Evolutionary conservation across 1,140 invertebrate species (phyloP).

Genomic region (Thalassaphorura encarpata): DNA sequence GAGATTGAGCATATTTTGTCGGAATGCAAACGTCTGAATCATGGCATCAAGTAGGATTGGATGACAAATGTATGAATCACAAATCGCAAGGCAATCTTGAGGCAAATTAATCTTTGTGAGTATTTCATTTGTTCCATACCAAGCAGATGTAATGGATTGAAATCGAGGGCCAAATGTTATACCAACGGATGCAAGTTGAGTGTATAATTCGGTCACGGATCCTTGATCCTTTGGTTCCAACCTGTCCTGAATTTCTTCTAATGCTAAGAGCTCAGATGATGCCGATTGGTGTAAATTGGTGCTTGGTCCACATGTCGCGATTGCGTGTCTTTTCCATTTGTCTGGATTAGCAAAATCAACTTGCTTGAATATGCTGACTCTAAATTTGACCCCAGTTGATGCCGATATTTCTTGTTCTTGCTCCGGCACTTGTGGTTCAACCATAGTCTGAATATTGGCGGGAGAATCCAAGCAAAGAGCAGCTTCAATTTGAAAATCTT

Average conservation of each 20-base stretch:
- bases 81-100: too few relatives aligned
- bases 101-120: not conserved
- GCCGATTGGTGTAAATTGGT: not conserved
- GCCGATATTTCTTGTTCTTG: too few relatives aligned
- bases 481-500: constrained; percentile 7
- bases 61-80: not conserved
- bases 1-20: not conserved
- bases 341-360: not conserved
- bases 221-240: not conserved
- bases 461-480: constrained; percentile 2
- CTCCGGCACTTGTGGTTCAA: not conserved
- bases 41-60: constrained; percentile 2
- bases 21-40: constrained; percentile 3
- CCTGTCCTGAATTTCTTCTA: not conserved
- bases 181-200: not conserved
- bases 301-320: not conserved
- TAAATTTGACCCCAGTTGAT: not conserved
- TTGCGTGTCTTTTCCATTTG: constrained; percentile 4
- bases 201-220: not conserved
- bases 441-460: not conserved
- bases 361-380: not conserved
- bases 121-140: not conserved
- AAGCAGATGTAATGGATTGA: not conserved
- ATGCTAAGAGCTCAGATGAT: not conserved
- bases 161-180: constrained; percentile 3